A percentile compares a stretch with the other conserved stretches of the same genome.
phyloP scores from a whole-genome alignment of 2,888 invertebrate genomes.

The Atrina japonica region DNA sequence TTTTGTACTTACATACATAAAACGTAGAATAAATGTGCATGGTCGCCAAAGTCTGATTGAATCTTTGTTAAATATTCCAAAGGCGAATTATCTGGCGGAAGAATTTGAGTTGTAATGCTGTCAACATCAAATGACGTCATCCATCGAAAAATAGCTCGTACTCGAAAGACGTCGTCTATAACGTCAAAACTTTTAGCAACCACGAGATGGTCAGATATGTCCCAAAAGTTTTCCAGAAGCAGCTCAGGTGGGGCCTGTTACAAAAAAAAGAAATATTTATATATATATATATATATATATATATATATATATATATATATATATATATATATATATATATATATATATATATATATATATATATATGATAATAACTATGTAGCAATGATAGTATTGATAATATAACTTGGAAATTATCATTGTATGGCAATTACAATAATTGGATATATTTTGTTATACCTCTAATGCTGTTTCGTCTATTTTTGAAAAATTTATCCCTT shows the following conservation, averaged over 20 bases:
- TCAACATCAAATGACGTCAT: constrained; percentile 41
- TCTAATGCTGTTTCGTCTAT: constrained; percentile 31
- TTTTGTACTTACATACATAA: constrained; percentile 37
- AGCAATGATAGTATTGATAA: no score
- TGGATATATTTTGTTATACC: no score
- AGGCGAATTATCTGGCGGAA: constrained; percentile 39
- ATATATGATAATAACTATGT: no score
- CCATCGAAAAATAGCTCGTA: constrained; percentile 43
- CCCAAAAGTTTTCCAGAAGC: constrained; percentile 39
- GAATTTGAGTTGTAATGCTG: constrained; percentile 33
- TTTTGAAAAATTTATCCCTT: constrained; percentile 21
- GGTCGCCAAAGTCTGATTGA: constrained; percentile 39
- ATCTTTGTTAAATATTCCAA: constrained; percentile 41
- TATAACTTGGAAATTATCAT: no score
- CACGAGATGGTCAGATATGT: constrained; percentile 38
- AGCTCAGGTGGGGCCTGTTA: constrained; percentile 37
- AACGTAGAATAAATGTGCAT: constrained; percentile 37
- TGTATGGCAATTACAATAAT: no score
- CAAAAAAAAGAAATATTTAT: neutral
- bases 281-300: neutral
- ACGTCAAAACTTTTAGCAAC: constrained; percentile 39
- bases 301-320: no score
- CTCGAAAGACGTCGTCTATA: constrained; percentile 36
- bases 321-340: no score
- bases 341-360: no score